A percentile compares a stretch with the other conserved stretches of the same genome.
These are phyloP conservation scores for Eucidaris tribuloides DNA, from an alignment of 35 echinoderm and acorn worm species.

Conservation along the genomic window DNA sequence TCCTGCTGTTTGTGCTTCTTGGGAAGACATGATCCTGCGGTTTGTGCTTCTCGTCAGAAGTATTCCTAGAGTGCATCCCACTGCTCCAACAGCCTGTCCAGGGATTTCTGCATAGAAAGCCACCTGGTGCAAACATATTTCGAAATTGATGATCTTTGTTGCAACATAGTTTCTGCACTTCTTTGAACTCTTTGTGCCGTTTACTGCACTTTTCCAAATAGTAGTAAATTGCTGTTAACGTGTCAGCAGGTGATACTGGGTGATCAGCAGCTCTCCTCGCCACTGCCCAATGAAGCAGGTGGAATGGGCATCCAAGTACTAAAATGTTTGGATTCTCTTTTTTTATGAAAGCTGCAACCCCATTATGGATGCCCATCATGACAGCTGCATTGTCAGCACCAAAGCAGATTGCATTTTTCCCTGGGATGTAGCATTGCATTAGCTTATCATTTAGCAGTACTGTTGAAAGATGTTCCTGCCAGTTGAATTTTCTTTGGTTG, in stretches of 20 bases:
- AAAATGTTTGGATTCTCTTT: conserved; percentile 37
- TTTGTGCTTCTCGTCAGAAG: conserved; percentile 34
- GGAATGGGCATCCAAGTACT: conserved; percentile 36
- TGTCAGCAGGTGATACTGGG: conserved; percentile 13
- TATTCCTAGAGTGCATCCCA: conserved; percentile 35
- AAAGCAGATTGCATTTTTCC: conserved; percentile 49
- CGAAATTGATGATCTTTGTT: conserved; percentile 24
- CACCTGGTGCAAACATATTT: conserved; percentile 50
- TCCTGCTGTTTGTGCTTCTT: conserved; percentile 17
- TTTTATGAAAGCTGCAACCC: conserved; percentile 30
- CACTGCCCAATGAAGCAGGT: conserved; percentile 33
- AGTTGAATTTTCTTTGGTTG: conserved; percentile 55
- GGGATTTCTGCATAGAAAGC: conserved; percentile 29
- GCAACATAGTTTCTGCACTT: conserved; percentile 45
- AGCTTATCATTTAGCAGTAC: conserved; percentile 41
- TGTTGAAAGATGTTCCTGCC: conserved; percentile 57
- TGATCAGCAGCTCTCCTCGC: conserved; percentile 27
- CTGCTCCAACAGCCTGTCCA: conserved; percentile 47
- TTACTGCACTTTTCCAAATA: conserved; percentile 49
- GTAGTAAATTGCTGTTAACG: conserved; percentile 45
- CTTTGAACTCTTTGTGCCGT: conserved; percentile 27
- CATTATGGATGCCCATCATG: conserved; percentile 36
- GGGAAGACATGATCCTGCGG: neutral
- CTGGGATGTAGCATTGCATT: conserved; percentile 38
- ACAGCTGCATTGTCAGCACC: conserved; percentile 50